These are phyloP conservation scores for Cheilosia pagana DNA, from an alignment of 2,888 invertebrate species.

Conservation along the genomic window DNA sequence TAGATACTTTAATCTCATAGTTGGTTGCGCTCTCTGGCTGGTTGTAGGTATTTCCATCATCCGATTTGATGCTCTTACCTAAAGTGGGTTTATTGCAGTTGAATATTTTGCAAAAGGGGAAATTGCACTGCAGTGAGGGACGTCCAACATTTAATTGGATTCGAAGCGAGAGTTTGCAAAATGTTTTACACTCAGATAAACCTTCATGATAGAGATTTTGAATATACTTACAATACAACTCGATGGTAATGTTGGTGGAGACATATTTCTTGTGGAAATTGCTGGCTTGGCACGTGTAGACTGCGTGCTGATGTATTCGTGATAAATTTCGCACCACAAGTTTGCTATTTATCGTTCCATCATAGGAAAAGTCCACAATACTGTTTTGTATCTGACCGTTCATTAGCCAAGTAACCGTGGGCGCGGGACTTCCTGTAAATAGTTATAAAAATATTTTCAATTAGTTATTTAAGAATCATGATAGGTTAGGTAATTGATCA, in stretches of 20 bases:
- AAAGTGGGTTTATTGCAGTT: background rate
- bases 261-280: slow-evolving; percentile 87
- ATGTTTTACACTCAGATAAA: background rate
- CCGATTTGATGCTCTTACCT: background rate
- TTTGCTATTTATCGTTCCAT: slow-evolving; percentile 85
- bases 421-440: slow-evolving; percentile 88
- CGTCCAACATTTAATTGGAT: too few relatives aligned
- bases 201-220: background rate
- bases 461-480: too few relatives aligned
- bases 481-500: too few relatives aligned
- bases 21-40: background rate
- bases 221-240: slow-evolving; percentile 89
- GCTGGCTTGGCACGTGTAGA: slow-evolving; percentile 91
- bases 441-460: slow-evolving; percentile 33
- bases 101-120: too few relatives aligned
- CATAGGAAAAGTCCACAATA: slow-evolving; percentile 83
- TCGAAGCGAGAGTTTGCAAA: too few relatives aligned
- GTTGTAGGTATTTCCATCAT: background rate
- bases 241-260: slow-evolving; percentile 88
- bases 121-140: too few relatives aligned
- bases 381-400: slow-evolving; percentile 85
- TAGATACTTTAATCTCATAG: background rate
- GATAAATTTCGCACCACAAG: slow-evolving; percentile 86
- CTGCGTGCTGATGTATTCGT: slow-evolving; percentile 89
- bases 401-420: slow-evolving; percentile 90